A percentile compares a stretch with the other conserved stretches of the same genome.
Evolutionary conservation across 2,797 vertebrate genomes (phyloP).

Genomic region (Meda fulgida): DNA sequence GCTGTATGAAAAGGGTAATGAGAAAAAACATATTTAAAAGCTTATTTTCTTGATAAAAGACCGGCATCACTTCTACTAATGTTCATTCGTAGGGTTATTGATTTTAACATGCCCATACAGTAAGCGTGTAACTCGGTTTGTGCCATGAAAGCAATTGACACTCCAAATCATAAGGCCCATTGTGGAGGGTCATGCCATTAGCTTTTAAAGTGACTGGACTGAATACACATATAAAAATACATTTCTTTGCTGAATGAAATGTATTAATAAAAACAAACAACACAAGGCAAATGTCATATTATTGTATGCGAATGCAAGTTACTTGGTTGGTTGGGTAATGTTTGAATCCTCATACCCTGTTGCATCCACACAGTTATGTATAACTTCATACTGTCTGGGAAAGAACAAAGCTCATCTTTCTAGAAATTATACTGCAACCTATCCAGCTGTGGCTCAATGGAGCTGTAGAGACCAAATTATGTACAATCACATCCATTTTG

Average conservation of each 20-base stretch:
- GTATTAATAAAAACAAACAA: background rate
- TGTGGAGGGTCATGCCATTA: background rate
- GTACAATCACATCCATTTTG: background rate
- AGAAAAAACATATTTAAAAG: background rate
- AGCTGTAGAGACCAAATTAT: background rate
- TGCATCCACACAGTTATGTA: background rate
- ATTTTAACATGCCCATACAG: background rate
- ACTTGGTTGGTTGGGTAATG: background rate
- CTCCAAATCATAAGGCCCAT: background rate
- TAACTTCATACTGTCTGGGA: background rate
- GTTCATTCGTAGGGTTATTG: background rate
- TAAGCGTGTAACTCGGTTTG: background rate
- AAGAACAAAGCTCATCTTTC: background rate
- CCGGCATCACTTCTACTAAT: background rate
- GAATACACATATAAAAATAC: background rate
- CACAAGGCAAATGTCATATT: background rate
- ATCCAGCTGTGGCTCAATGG: background rate
- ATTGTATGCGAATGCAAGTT: background rate
- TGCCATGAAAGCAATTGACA: background rate
- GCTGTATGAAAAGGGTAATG: slow-evolving; percentile 32
- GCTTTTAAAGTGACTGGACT: background rate
- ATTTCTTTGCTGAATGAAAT: background rate
- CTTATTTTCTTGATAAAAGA: background rate
- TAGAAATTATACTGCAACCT: slow-evolving; percentile 1
- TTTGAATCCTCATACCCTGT: background rate